Evolutionary conservation across 2,797 vertebrate genomes (phyloP), one percentile per base, ranked within the genome.

Genomic region (Podarcis lilfordi): DNA sequence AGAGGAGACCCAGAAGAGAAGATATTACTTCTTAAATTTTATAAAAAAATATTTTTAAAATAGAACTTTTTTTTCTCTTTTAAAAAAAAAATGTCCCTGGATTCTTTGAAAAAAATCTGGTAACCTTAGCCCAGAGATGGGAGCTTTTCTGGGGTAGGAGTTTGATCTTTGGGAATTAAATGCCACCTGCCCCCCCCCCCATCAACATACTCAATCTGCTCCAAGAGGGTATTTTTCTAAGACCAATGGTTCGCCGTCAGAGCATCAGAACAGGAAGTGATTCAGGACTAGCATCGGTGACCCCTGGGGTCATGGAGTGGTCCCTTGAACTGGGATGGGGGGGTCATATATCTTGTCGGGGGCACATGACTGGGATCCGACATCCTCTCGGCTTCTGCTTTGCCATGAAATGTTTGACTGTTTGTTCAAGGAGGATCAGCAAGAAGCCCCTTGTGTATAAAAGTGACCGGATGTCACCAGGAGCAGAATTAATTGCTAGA

Each of bases 401-500:
- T 29, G 43, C 7, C 25, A 69, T 37, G 40, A 69, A 71, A 29
- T 17, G 11, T 45, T 25, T 40, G 77, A 32, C 45, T 80, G 77
- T 71, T 80, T 59, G n/a, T 59, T 59, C 15, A 5, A 71, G 64
- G 13, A 71, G 43, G 80, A 35, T 19, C 35, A 3, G 13, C 91
- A 90, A 55, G 35, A 1, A 10, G 0, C 37, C 35, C 64, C 69
- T 71, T 0, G 21, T 1, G 4, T 21, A n/a, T 23, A 2, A 55
- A 89, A 92, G 72, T 43, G 84, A 75, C 92, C 88, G 3, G 23
- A 32, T 90, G 40, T 85, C 88, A 27, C 64, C 89, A 11, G 43
- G 93, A 87, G 92, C 88, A 64, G 85, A 89, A 79, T 91, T 94
- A 94, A 94, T 94, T 95, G 68, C 74, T 0, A 71, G 89, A 0